Conservation (phyloP, 2,888 invertebrate genomes). For the Athrips mouffetella region DNA sequence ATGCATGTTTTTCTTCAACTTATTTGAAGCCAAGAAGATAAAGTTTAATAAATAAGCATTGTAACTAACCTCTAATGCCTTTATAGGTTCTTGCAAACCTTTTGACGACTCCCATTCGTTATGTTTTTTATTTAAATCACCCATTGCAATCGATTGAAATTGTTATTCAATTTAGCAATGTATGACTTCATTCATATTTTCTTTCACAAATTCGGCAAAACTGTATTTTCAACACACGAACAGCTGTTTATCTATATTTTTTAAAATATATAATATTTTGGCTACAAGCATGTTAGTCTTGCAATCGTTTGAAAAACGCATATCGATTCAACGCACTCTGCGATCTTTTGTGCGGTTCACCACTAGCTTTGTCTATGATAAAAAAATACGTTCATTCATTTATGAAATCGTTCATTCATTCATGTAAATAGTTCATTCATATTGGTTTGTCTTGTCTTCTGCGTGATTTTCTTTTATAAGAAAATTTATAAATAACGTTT, state of each 20-base stretch:
- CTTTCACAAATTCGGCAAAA: not conserved
- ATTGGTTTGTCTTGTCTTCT: too few relatives aligned
- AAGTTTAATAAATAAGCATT: not conserved
- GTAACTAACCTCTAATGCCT: constrained; percentile 63
- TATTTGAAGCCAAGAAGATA: not conserved
- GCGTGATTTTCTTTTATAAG: not conserved
- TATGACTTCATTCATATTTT: not conserved
- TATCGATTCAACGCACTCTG: too few relatives aligned
- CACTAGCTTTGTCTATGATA: not conserved
- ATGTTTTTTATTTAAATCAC: constrained; percentile 57
- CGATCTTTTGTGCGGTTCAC: not conserved
- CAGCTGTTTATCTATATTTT: not conserved
- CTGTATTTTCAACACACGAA: not conserved
- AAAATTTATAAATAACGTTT: not conserved
- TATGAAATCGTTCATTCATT: too few relatives aligned
- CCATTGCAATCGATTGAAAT: constrained; percentile 39
- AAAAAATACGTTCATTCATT: not conserved
- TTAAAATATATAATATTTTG: not conserved
- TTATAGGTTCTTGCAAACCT: constrained; percentile 62
- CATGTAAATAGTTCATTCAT: not conserved
- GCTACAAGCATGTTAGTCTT: not conserved
- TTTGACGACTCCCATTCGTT: constrained; percentile 63
- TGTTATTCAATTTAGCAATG: not conserved
- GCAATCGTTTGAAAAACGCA: not conserved
- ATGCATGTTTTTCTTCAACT: not conserved